These are phyloP conservation scores for Agriotes lineatus DNA, from an alignment of 2,888 invertebrate species.

Conservation along the genomic window DNA sequence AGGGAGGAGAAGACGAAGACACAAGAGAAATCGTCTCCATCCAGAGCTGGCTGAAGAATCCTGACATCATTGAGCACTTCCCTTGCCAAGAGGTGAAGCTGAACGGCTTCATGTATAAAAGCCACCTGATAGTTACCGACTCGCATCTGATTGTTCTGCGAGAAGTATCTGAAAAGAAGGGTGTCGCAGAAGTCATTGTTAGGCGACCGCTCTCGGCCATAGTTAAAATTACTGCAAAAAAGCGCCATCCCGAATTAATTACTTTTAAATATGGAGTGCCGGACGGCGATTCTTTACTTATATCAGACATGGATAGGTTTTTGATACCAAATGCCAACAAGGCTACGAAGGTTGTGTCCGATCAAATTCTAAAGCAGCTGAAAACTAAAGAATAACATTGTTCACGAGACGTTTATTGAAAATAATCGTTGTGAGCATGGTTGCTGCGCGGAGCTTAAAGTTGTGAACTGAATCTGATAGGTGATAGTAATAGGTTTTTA, in stretches of 20 bases:
- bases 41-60: conserved; percentile 83
- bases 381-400: conserved; percentile 60
- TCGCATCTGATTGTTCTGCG: conserved; percentile 89
- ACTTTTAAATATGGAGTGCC: conserved; percentile 96
- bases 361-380: conserved; percentile 82
- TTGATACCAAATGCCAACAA: conserved; percentile 92
- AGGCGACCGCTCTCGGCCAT: conserved; percentile 91
- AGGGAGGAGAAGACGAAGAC: conserved; percentile 69
- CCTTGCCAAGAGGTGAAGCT: conserved; percentile 93
- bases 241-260: conserved; percentile 94
- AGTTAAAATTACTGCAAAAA: conserved; percentile 97
- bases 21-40: conserved; percentile 85
- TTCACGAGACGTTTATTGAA: too few relatives aligned
- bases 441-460: background rate
- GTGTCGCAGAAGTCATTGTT: conserved; percentile 87
- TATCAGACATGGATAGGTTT: conserved; percentile 93
- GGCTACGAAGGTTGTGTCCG: conserved; percentile 90
- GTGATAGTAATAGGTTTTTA: too few relatives aligned
- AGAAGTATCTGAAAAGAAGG: conserved; percentile 80
- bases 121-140: conserved; percentile 87
- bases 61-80: conserved; percentile 88
- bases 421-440: background rate
- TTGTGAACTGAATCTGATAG: too few relatives aligned
- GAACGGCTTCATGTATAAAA: conserved; percentile 90
- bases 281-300: conserved; percentile 82